Conservation (phyloP, 2,888 invertebrate species). For the Trissoscelio sp. region DNA sequence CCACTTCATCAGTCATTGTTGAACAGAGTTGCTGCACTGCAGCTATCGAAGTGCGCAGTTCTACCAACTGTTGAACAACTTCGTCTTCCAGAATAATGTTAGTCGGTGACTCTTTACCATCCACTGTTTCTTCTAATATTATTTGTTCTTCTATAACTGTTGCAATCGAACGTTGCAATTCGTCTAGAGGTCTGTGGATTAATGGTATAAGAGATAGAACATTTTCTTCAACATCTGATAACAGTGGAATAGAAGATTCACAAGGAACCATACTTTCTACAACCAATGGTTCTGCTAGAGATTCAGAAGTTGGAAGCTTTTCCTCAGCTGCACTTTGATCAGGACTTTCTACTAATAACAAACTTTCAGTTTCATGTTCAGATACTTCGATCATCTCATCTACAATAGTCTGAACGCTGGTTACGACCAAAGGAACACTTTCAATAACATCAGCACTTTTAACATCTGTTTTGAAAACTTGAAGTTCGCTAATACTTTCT, state of each 20-base stretch:
- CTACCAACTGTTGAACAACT: constrained; percentile 66
- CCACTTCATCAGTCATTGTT: constrained; percentile 62
- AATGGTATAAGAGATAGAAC: constrained; percentile 68
- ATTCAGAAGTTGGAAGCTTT: neutral
- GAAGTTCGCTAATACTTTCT: constrained; percentile 19
- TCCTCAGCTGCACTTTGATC: constrained; percentile 53
- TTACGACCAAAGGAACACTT: constrained; percentile 70
- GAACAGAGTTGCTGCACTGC: constrained; percentile 70
- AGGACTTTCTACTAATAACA: constrained; percentile 71
- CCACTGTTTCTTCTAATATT: constrained; percentile 48
- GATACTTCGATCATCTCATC: constrained; percentile 78
- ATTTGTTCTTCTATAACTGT: constrained; percentile 72
- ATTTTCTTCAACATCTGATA: constrained; percentile 57
- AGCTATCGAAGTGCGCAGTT: constrained; percentile 70
- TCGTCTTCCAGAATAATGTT: constrained; percentile 30
- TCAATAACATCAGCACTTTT: constrained; percentile 28
- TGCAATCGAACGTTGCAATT: constrained; percentile 82
- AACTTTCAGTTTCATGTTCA: constrained; percentile 74
- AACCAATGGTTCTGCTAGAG: constrained; percentile 14
- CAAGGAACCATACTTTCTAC: constrained; percentile 41
- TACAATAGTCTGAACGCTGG: constrained; percentile 75
- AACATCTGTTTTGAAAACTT: constrained; percentile 19
- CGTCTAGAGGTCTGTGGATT: constrained; percentile 78
- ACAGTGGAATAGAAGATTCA: constrained; percentile 51
- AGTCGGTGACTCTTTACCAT: constrained; percentile 19